Percentiles rank a stretch among this genome's conserved stretches.
Evolutionary conservation across 2,888 invertebrate genomes (phyloP).

Genomic region (Dicyrtomina minuta): DNA sequence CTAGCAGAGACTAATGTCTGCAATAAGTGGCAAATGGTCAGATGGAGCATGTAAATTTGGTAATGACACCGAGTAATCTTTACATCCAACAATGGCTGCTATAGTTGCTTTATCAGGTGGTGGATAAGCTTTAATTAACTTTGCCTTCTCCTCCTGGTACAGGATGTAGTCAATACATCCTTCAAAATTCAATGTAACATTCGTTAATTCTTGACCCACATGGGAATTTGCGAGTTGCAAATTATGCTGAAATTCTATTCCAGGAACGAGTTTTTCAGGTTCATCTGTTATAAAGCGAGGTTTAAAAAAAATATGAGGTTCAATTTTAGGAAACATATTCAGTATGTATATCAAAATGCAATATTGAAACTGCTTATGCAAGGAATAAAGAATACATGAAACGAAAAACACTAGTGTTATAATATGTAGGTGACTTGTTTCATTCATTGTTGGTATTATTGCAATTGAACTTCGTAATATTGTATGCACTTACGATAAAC

Average conservation of each 20-base stretch:
- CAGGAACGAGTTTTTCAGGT: slow-evolving; percentile 55
- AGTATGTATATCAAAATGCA: no score
- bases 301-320: slow-evolving; percentile 8
- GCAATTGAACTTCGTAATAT: not conserved
- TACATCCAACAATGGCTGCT: slow-evolving; percentile 27
- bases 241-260: slow-evolving; percentile 40
- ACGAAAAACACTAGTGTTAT: not conserved
- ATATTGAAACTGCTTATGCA: no score
- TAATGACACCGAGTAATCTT: slow-evolving; percentile 59
- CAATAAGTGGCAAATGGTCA: slow-evolving; percentile 86
- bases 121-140: slow-evolving; percentile 40
- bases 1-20: slow-evolving; percentile 64
- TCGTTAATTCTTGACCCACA: slow-evolving; percentile 66
- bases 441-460: not conserved
- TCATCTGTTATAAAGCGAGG: slow-evolving; percentile 58
- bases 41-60: slow-evolving; percentile 90
- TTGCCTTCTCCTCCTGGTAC: slow-evolving; percentile 64
- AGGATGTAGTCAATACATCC: slow-evolving; percentile 92
- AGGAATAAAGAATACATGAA: not conserved
- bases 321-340: not conserved
- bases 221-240: slow-evolving; percentile 44
- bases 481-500: slow-evolving; percentile 67
- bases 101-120: slow-evolving; percentile 43
- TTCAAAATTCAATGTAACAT: slow-evolving; percentile 77
- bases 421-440: not conserved